A percentile compares a stretch with the other conserved stretches of the same genome.
Conservation (phyloP, 2,888 invertebrate genomes). For the Xylocampa areola region DNA sequence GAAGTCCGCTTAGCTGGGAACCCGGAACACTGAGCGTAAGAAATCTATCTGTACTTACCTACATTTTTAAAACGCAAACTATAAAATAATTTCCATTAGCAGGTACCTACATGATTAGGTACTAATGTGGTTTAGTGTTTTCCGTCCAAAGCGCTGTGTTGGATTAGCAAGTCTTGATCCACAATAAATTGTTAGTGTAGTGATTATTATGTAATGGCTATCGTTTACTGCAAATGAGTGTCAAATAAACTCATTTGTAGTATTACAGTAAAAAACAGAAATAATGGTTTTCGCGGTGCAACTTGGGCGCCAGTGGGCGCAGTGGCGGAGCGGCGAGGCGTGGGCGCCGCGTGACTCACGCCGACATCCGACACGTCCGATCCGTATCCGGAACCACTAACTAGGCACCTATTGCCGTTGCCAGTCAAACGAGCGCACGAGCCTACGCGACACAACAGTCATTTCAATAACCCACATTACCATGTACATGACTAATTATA, state of each 20-base stretch:
- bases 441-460: constrained; percentile 77
- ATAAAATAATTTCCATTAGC: too few species aligned
- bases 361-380: constrained; percentile 90
- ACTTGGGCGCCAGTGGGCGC: constrained; percentile 62
- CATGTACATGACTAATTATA: constrained; percentile 57
- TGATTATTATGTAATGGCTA: background rate
- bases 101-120: too few species aligned
- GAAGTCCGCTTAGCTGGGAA: constrained; percentile 30
- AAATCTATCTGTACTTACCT: constrained; percentile 13
- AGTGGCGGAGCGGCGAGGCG: constrained; percentile 54
- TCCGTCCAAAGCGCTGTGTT: too few species aligned
- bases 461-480: constrained; percentile 75
- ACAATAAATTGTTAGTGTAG: background rate
- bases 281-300: constrained; percentile 42
- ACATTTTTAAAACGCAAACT: too few species aligned
- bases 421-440: constrained; percentile 76
- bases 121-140: too few species aligned
- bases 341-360: constrained; percentile 87
- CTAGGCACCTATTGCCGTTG: constrained; percentile 81
- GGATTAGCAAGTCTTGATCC: constrained; percentile 46
- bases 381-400: constrained; percentile 89
- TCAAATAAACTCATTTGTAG: too few species aligned
- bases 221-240: too few species aligned
- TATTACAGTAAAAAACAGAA: constrained; percentile 16
- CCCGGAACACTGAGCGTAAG: constrained; percentile 6